Evolutionary conservation across 1,140 invertebrate species (phyloP).

Genomic region (Lutraria rhynchaena): DNA sequence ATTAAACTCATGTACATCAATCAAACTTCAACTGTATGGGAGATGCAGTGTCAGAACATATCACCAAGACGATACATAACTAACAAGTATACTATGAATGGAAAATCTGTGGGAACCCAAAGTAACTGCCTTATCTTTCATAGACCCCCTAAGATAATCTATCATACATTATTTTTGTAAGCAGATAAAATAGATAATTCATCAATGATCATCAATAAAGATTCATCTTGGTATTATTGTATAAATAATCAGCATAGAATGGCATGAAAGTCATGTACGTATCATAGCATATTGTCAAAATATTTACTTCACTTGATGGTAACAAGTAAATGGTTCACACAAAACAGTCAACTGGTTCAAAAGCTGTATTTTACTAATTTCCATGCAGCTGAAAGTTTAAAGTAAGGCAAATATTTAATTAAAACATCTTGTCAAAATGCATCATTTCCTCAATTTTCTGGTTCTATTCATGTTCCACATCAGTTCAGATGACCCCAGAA

Average conservation of each 20-base stretch:
- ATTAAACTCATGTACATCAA: slow-evolving; percentile 35
- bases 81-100: slow-evolving; percentile 12
- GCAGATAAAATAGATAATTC: no score
- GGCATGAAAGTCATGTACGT: no score
- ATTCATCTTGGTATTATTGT: no score
- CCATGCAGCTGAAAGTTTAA: no score
- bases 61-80: slow-evolving; percentile 13
- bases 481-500: slow-evolving; percentile 17
- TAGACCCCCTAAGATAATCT: background rate
- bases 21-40: background rate
- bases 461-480: slow-evolving; percentile 28
- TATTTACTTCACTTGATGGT: no score
- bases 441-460: slow-evolving; percentile 39
- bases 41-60: slow-evolving; percentile 13
- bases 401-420: slow-evolving; percentile 37
- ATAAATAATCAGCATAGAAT: no score
- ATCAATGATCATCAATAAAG: no score
- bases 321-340: no score
- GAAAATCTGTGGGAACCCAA: background rate
- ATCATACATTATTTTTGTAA: no score
- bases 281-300: no score
- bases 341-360: no score
- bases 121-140: slow-evolving; percentile 4
- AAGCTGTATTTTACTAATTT: no score
- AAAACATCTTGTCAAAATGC: slow-evolving; percentile 22